Percentiles rank a stretch among this genome's conserved stretches.
These are phyloP conservation scores for Agrotis ipsilon DNA, from an alignment of 2,888 invertebrate genomes.

Conservation along the genomic window DNA sequence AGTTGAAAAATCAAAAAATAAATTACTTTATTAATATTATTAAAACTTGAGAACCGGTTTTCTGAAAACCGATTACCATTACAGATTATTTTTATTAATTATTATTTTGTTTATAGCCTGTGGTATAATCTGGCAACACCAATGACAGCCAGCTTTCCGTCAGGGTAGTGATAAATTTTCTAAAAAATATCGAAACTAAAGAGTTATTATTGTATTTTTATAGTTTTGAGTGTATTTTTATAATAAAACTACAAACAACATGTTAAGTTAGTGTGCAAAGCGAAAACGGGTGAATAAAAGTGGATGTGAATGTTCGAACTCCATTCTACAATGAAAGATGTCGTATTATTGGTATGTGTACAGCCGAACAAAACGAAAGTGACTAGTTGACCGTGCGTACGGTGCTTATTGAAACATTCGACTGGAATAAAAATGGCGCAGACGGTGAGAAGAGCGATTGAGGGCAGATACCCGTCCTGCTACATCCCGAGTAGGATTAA, in stretches of 20 bases:
- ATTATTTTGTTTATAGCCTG: conserved; percentile 7
- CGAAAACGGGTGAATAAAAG: conserved; percentile 52
- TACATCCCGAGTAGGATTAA: conserved; percentile 94
- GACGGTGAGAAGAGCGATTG: conserved; percentile 93
- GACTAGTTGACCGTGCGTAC: conserved; percentile 84
- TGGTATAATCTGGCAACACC: conserved; percentile 50
- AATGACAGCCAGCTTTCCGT: conserved; percentile 73
- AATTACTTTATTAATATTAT: background rate
- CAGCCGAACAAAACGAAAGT: conserved; percentile 90
- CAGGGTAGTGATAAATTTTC: conserved; percentile 64
- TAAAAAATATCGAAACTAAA: conserved; percentile 58
- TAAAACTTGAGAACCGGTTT: conserved; percentile 3
- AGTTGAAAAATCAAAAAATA: no score
- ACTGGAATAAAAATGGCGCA: conserved; percentile 92
- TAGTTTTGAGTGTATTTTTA: conserved; percentile 56
- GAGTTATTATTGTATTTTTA: conserved; percentile 43
- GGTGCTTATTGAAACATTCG: conserved; percentile 74
- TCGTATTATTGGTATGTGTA: conserved; percentile 86
- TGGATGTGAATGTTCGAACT: conserved; percentile 68
- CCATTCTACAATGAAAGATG: conserved; percentile 83
- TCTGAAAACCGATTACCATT: conserved; percentile 1
- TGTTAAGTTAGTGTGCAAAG: conserved; percentile 66
- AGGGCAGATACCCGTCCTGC: conserved; percentile 95
- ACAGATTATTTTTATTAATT: background rate
- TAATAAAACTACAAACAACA: conserved; percentile 52